These are phyloP conservation scores for Mandrillus leucophaeus DNA, from an alignment of 2,113 vertebrate genomes.

Conservation along the genomic window DNA sequence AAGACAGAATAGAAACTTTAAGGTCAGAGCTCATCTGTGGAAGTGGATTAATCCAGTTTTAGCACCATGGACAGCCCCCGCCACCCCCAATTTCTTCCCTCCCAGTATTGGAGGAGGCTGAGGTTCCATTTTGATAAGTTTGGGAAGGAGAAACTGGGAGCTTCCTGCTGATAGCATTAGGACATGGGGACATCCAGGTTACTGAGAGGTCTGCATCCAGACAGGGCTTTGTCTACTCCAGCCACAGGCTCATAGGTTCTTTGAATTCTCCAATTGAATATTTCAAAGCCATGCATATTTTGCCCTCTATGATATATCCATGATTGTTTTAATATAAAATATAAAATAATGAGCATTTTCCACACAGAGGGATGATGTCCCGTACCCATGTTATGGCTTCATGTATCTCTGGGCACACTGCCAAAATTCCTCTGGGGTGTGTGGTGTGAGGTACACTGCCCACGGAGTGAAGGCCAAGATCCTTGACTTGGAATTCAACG, in stretches of 20 bases:
- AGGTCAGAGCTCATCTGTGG: not conserved
- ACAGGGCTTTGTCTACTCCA: not conserved
- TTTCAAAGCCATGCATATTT: constrained; percentile 37
- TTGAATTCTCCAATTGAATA: not conserved
- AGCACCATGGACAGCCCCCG: constrained; percentile 39
- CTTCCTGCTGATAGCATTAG: not conserved
- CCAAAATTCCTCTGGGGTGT: not conserved
- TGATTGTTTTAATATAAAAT: constrained; percentile 14
- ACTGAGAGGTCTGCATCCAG: not conserved
- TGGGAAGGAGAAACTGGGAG: not conserved
- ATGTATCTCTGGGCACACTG: not conserved
- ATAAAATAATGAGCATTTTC: not conserved
- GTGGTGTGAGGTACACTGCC: not conserved
- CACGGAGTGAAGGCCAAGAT: not conserved
- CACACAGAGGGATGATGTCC: not conserved
- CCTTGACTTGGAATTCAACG: not conserved
- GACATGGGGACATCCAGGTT: not conserved
- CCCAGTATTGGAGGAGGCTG: rapidly evolving
- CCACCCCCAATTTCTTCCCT: not conserved
- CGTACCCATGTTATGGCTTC: not conserved
- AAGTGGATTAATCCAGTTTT: not conserved
- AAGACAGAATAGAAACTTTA: not conserved
- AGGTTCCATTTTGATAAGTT: not conserved
- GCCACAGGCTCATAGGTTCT: not conserved
- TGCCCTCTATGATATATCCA: not conserved